phyloP scores from a whole-genome alignment of 2,888 invertebrate species.

The Amphipyra tragopoginis region DNA sequence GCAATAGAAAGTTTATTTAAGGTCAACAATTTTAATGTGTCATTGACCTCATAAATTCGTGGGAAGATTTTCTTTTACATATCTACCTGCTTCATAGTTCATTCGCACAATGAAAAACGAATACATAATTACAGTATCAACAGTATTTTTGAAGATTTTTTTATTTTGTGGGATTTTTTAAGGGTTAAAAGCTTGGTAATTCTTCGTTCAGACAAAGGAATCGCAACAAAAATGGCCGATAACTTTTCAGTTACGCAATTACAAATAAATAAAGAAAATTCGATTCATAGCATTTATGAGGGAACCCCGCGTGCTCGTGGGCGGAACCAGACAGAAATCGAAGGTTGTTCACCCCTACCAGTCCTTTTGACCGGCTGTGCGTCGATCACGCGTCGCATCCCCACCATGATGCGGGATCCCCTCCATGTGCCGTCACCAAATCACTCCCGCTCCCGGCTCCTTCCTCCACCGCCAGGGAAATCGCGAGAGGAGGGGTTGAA shows the following conservation, averaged over 20 bases:
- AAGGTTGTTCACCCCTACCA: slow-evolving; percentile 89
- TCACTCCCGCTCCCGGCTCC: slow-evolving; percentile 89
- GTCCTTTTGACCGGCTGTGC: slow-evolving; percentile 79
- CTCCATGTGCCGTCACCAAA: slow-evolving; percentile 87
- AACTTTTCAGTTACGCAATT: slow-evolving; percentile 80
- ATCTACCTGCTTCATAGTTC: slow-evolving; percentile 3
- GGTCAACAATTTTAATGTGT: slow-evolving; percentile 64
- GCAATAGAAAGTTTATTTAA: slow-evolving; percentile 67
- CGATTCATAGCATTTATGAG: slow-evolving; percentile 66
- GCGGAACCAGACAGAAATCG: slow-evolving; percentile 76
- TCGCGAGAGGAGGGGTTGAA: slow-evolving; percentile 87
- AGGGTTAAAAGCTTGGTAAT: slow-evolving; percentile 15
- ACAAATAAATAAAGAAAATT: slow-evolving; percentile 57
- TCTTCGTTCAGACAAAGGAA: slow-evolving; percentile 71
- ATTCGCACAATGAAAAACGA: slow-evolving; percentile 23
- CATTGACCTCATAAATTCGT: slow-evolving; percentile 62
- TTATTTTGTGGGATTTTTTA: background rate
- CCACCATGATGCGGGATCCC: slow-evolving; percentile 89
- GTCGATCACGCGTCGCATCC: slow-evolving; percentile 86
- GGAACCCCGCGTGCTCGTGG: slow-evolving; percentile 69
- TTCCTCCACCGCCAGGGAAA: slow-evolving; percentile 87
- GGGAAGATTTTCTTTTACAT: slow-evolving; percentile 4
- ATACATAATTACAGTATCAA: background rate
- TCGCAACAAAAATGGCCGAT: slow-evolving; percentile 74
- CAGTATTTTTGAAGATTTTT: background rate